Base-by-base conservation (phyloP, 2,888 invertebrate genomes). In the Gandaritis pyraliata region DNA sequence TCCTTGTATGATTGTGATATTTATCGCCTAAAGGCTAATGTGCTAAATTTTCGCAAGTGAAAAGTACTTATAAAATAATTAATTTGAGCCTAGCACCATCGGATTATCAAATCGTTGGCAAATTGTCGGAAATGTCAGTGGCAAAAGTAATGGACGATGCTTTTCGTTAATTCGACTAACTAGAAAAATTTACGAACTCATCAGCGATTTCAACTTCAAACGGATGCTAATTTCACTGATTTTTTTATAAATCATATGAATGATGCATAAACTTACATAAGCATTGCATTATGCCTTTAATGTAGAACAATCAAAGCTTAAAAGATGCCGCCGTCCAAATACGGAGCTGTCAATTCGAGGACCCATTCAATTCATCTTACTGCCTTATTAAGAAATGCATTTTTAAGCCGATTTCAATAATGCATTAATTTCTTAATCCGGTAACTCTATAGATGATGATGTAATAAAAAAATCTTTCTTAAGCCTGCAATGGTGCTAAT, bases 321-420 rank as follows among this genome's bases (percentile, higher is more conserved):
- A 59, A 59, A 33, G 52, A 41, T 43, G 43, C 48, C 60, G 54
- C 43, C 13, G 6, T 23, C 60, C 54, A 54, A 60, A 50, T 54
- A 54, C 16, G 58, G 47, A 13, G 11, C 47, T 29, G 41, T 58
- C 47, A 16, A 41, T 47, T 29, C 10, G 41, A 47, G 47, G 23
- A 45, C 33, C 52, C 52, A 52, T 58, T 58, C 46, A 52, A 47
- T 58, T 51, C 23, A 12, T 58, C 47, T 52, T 18, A 58, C 46
- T 41, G 33, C 58, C 58, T 39, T 52, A 52, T 30, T 30, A 39
- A 16, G 49, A 49, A 38, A 29, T 52, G 46, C 43, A 46, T 46
- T 52, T 43, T 47, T 47, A 47, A 58, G 38, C 39, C 30, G 39
- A 39, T 15, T 48, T 47, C 23, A 16, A 16, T 53, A 16, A 48